Percentiles rank a stretch among this genome's conserved stretches.
These are phyloP conservation scores for Tupiocoris notatus DNA, from an alignment of 2,888 invertebrate genomes.

Conservation along the genomic window DNA sequence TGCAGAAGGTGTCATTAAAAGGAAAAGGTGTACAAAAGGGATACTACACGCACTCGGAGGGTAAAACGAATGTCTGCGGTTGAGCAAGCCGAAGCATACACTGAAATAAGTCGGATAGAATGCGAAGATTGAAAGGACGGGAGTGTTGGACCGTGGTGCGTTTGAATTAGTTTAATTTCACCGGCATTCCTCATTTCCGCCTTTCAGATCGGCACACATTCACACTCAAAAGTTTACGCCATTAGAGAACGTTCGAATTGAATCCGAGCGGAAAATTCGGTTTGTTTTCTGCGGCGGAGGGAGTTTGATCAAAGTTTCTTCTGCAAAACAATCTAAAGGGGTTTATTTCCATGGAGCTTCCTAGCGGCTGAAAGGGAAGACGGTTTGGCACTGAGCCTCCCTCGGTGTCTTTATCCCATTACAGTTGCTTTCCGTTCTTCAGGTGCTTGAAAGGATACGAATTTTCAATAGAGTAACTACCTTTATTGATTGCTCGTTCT, in stretches of 20 bases:
- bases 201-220: conserved; percentile 27
- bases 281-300: conserved; percentile 19
- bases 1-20: too few relatives aligned
- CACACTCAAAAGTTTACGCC: not conserved
- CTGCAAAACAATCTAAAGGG: conserved; percentile 32
- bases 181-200: conserved; percentile 26
- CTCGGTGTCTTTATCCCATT: conserved; percentile 13
- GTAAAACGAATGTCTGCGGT: too few relatives aligned
- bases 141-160: not conserved
- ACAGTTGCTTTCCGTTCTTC: not conserved
- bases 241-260: conserved; percentile 7
- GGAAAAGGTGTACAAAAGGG: too few relatives aligned
- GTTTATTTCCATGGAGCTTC: conserved; percentile 7
- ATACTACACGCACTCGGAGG: too few relatives aligned
- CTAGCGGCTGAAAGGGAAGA: not conserved
- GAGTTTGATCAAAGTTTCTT: conserved; percentile 28
- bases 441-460: too few relatives aligned
- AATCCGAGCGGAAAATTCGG: conserved; percentile 21
- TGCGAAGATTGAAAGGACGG: too few relatives aligned
- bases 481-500: too few relatives aligned
- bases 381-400: not conserved
- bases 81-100: not conserved
- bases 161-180: conserved; percentile 32
- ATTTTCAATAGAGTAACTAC: too few relatives aligned
- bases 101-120: not conserved